phyloP scores from a whole-genome alignment of 2,797 vertebrate genomes.

The Chloroceryle amazona region DNA sequence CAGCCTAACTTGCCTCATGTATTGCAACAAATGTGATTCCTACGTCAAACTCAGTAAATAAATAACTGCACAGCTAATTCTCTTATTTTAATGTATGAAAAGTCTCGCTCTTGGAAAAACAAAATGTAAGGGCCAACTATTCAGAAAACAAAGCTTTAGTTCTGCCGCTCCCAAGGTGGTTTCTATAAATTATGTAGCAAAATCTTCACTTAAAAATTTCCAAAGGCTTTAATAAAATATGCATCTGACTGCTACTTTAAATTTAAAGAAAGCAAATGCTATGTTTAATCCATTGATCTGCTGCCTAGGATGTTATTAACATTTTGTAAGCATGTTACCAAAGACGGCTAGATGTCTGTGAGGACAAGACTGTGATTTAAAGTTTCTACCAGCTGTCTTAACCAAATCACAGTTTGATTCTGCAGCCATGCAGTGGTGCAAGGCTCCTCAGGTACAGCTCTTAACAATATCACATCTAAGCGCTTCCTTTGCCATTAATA shows the following conservation, averaged over 20 bases:
- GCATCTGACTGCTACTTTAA: background rate
- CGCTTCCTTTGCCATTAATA: background rate
- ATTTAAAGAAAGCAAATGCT: background rate
- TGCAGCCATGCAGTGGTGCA: background rate
- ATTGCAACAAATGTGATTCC: background rate
- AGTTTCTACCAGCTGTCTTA: background rate
- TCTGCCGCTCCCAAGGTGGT: background rate
- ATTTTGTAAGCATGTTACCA: background rate
- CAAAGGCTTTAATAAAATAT: background rate
- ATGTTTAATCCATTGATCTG: background rate
- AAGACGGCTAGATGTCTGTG: background rate
- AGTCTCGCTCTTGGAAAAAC: background rate
- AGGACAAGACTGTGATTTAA: background rate
- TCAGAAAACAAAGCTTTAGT: background rate
- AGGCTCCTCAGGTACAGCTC: background rate
- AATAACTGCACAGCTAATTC: background rate
- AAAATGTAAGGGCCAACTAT: background rate
- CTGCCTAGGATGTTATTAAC: background rate
- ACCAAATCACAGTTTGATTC: background rate
- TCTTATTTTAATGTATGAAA: background rate
- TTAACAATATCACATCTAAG: background rate
- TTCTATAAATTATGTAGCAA: background rate
- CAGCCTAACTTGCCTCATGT: background rate
- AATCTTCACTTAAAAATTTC: background rate
- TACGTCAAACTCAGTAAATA: background rate